Base-by-base conservation (phyloP, 1,140 invertebrate genomes). In the Nephila pilipes region DNA sequence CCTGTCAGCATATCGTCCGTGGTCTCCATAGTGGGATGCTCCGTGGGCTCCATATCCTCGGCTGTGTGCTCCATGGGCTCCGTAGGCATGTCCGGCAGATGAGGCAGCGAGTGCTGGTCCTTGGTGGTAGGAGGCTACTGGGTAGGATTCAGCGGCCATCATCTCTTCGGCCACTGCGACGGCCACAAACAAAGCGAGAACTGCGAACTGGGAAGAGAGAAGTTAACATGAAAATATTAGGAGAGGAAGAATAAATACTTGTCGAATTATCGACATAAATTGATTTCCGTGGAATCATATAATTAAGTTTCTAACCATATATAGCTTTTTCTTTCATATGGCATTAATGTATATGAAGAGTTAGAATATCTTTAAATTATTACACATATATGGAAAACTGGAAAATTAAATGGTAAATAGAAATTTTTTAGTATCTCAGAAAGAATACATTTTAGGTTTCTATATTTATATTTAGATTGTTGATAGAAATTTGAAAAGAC, bases 121-220 rank as follows among this genome's bases (percentile, higher is more conserved):
- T 2, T 54, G 55, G 57, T 89, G 85, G 69, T 93, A 93, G 54
- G 75, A 22, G 58, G 85, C 85, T 20, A 93, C 92, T 88, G 92
- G 92, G 85, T 93, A 93, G 29, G 92, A 88, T 36, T 93, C 92
- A 32, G 92, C 85, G 36, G 69, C 69, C 92, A 88, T 89, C 85
- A 89, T 89, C 55, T 89, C 92, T 57, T 93, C 92, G 85, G 87
- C 87, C 92, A 89, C 92, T 14, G 79, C 87, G 32, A 85, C 92
- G 79, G 87, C 92, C 92, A 93, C 85, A 4, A 93, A 93, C 75
- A 89, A 60, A 89, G 87, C 87, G 55, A 89, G 46, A 29, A 93
- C 25, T 58, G 85, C 87, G 75, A 93, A 32, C 92, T 93, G n/a
- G 16, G 46, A 79, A 87, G 2, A 6, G 18, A n/a, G 25, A 20